Conservation (phyloP, 2,113 vertebrate species). For the Petroica traversi region DNA sequence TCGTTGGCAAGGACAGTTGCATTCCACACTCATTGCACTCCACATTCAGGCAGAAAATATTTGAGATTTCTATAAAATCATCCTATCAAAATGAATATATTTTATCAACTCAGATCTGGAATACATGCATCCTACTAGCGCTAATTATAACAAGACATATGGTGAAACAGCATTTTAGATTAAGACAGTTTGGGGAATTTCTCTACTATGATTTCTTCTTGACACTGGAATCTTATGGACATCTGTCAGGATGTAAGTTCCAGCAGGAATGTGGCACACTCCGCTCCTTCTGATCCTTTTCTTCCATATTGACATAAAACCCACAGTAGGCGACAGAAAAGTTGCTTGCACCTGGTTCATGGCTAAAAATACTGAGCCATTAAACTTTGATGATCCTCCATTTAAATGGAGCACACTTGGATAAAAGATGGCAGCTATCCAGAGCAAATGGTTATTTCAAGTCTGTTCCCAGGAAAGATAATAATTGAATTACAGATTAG, state of each 20-base stretch:
- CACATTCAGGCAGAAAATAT: constrained; percentile 47
- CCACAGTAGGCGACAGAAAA: constrained; percentile 46
- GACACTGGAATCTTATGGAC: constrained; percentile 41
- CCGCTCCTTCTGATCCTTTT: constrained; percentile 2
- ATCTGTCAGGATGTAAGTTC: constrained; percentile 47
- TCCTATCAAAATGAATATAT: constrained; percentile 55
- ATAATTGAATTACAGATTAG: neutral
- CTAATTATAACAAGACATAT: constrained; percentile 56
- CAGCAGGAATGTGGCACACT: constrained; percentile 33
- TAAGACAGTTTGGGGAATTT: constrained; percentile 53
- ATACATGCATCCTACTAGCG: constrained; percentile 15
- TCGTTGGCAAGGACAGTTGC: neutral
- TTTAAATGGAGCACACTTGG: neutral
- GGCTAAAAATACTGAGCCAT: constrained; percentile 43
- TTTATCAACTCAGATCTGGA: constrained; percentile 52
- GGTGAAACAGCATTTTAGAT: constrained; percentile 49
- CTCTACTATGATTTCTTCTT: constrained; percentile 50
- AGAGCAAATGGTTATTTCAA: constrained; percentile 24
- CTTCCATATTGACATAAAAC: constrained; percentile 41
- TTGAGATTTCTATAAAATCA: constrained; percentile 53
- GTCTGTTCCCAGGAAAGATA: neutral
- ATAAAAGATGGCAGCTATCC: constrained; percentile 11
- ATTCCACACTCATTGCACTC: constrained; percentile 25
- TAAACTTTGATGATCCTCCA: constrained; percentile 18
- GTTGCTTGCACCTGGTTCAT: constrained; percentile 29